Percentiles rank a stretch among this genome's conserved stretches.
These are phyloP conservation scores for Hemiscyllium ocellatum DNA, from an alignment of 2,113 vertebrate species.

Conservation along the genomic window DNA sequence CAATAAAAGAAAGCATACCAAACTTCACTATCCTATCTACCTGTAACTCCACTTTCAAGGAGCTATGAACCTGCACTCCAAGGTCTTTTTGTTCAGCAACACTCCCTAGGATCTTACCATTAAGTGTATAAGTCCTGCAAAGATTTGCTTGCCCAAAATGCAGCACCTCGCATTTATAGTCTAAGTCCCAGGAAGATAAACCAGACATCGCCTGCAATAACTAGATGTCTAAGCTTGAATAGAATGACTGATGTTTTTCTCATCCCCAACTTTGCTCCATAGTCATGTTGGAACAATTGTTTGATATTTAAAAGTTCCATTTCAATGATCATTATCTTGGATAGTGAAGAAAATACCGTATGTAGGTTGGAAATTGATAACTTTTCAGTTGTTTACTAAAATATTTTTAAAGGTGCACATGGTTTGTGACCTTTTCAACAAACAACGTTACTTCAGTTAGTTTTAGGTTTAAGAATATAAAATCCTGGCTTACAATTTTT, in stretches of 20 bases:
- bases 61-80: no score
- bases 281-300: not conserved
- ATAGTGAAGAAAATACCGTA: not conserved
- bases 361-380: not conserved
- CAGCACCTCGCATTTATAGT: no score
- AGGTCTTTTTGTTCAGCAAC: no score
- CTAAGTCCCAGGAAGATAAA: not conserved
- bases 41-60: no score
- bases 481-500: not conserved
- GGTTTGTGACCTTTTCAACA: not conserved
- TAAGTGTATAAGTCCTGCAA: no score
- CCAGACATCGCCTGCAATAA: not conserved
- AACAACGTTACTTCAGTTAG: not conserved
- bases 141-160: no score
- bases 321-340: not conserved
- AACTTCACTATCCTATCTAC: no score
- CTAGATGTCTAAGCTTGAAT: not conserved
- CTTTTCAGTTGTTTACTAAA: not conserved
- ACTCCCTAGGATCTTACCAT: no score
- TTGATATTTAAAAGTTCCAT: not conserved
- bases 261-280: not conserved
- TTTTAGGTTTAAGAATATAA: not conserved
- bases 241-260: not conserved
- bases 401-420: not conserved
- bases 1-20: no score